These are phyloP conservation scores for Arizona elegans DNA, from an alignment of 2,113 vertebrate species.

Conservation along the genomic window DNA sequence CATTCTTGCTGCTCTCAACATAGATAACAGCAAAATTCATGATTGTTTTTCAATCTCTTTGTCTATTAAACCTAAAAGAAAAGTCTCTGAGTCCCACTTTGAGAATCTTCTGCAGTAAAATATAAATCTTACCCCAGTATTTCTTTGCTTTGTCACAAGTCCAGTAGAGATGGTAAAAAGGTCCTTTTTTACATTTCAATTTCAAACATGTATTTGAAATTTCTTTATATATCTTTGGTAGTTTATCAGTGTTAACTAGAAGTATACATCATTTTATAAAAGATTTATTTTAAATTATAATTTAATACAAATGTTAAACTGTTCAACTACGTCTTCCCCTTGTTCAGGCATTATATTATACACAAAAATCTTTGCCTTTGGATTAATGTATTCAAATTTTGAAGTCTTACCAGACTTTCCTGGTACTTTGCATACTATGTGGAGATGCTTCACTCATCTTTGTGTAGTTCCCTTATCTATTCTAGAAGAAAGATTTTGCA, in stretches of 20 bases:
- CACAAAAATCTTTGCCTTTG: neutral
- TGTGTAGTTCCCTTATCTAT: too few relatives aligned
- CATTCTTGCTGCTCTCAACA: neutral
- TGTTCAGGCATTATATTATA: neutral
- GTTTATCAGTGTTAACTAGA: neutral
- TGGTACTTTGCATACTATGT: too few relatives aligned
- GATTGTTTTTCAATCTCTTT: neutral
- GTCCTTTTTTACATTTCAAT: neutral
- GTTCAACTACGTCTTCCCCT: neutral
- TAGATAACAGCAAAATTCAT: neutral
- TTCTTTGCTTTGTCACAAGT: neutral
- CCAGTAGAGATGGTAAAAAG: too few relatives aligned
- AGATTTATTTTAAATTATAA: neutral
- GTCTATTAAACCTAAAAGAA: neutral
- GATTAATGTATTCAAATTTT: neutral
- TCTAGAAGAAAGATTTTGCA: too few relatives aligned
- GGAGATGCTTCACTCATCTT: too few relatives aligned
- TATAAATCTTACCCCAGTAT: too few relatives aligned
- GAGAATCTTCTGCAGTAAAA: too few relatives aligned
- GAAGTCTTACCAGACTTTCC: neutral
- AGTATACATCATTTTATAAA: neutral
- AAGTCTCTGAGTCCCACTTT: neutral
- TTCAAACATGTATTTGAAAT: neutral
- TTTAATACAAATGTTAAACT: neutral
- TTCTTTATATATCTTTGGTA: neutral